These are phyloP conservation scores for Nyctalus aviator DNA, from an alignment of 2,797 vertebrate genomes.

Conservation along the genomic window DNA sequence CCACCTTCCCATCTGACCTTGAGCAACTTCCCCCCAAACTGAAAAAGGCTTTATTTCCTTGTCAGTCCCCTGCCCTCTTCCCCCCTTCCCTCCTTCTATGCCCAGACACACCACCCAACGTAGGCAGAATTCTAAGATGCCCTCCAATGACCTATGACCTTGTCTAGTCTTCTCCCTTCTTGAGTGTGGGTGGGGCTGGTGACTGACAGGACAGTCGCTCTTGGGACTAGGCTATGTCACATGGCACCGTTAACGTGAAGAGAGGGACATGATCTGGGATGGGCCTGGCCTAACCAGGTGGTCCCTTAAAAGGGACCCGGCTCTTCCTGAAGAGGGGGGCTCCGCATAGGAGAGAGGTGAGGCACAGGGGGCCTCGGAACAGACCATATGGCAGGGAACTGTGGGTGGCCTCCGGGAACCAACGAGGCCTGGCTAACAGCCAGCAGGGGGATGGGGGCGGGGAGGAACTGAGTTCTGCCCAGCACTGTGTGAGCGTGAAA, in stretches of 20 bases:
- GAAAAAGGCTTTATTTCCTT: neutral
- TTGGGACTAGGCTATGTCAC: neutral
- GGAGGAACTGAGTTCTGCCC: neutral
- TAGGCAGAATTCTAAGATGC: neutral
- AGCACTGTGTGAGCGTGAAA: neutral
- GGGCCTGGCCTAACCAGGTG: neutral
- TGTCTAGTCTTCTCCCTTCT: neutral
- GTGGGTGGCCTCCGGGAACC: neutral
- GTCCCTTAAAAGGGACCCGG: neutral
- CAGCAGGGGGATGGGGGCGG: neutral
- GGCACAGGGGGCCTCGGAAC: neutral
- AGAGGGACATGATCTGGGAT: neutral
- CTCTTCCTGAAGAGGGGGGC: neutral
- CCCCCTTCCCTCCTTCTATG: neutral
- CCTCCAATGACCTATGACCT: neutral
- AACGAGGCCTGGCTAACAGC: neutral
- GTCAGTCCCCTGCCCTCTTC: neutral
- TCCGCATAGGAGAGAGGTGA: neutral
- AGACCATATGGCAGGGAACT: neutral
- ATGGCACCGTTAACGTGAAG: neutral
- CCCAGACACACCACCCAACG: rapidly evolving
- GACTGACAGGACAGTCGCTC: neutral
- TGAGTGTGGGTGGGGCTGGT: no score
- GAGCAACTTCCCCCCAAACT: neutral
- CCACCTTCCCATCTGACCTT: neutral